Base-by-base conservation (phyloP, 2,797 vertebrate genomes). In the Gambusia yucatana region DNA sequence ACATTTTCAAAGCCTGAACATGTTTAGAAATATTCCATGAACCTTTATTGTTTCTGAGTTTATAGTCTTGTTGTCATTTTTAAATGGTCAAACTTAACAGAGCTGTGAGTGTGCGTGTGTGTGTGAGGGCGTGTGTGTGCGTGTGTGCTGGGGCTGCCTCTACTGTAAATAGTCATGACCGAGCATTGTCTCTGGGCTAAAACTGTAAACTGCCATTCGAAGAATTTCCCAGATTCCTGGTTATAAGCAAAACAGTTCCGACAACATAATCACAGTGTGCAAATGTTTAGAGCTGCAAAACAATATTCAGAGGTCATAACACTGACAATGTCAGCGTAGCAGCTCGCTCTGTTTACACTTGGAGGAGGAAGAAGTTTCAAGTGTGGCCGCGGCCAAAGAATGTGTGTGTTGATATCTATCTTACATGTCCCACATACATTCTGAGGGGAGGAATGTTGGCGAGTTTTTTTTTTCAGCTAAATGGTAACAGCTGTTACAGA, bases 401-500 rank as follows among this genome's bases (percentile, higher is more conserved):
- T 92, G 92, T 84, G 86, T 82, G 83, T 87, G 95, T 92, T 94
- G 94, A 95, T 96, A 91, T 72, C 93, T 89, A 92, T 94, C 93
- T 90, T 77, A 85, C 86, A 86, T 94, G 95, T 96, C 94, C 93
- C 95, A 92, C 93, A 92, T 94, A 86, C 96, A 96, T 96, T 96
- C 93, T 94, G 93, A 81, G 94, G 90, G 93, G 91, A 96, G 95
- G 96, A 96, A 97, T 96, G 93, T 94, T 93, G 92, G 95, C 93
- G 95, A 13, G 20, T 7, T 20, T 50, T 10, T 63, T 63, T 69
- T 46, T 22, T 92, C 89, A 94, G 93, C 92, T 97, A 98, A 98
- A 96, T 96, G 96, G 95, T 97, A 97, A 96, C 97, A 98, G 97
- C 97, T 98, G 97, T 97, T 97, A 95, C 94, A 94, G 97, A 96